Percentiles rank a stretch among this genome's conserved stretches.
phyloP scores from a whole-genome alignment of 2,888 invertebrate species.

The Spisula solida region DNA sequence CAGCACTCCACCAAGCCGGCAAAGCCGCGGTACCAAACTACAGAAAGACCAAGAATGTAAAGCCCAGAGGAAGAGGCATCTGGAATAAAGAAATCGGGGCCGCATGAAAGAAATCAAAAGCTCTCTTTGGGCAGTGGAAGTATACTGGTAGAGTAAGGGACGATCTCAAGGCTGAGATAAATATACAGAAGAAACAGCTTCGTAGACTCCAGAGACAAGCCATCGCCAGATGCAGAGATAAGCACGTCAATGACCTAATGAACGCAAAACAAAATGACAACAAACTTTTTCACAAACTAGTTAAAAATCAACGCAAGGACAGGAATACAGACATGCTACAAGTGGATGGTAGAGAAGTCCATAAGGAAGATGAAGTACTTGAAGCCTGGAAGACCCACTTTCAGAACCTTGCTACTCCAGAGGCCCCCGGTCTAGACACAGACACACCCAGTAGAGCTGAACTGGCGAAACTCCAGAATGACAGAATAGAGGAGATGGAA shows the following conservation, averaged over 20 bases:
- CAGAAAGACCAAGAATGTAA: neutral
- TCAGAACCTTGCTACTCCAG: constrained; percentile 19
- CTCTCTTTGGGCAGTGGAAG: neutral
- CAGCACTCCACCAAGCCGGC: neutral
- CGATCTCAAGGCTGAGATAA: neutral
- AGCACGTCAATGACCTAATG: neutral
- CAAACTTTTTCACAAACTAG: neutral
- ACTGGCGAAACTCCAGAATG: neutral
- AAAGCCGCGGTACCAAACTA: neutral
- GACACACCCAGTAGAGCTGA: neutral
- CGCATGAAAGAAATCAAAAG: neutral
- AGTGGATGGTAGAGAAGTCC: neutral
- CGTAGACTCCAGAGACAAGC: neutral
- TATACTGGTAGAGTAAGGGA: neutral
- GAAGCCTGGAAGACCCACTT: neutral
- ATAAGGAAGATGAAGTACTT: neutral
- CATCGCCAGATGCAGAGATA: too few species aligned
- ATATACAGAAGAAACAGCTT: neutral
- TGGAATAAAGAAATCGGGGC: constrained; percentile 7
- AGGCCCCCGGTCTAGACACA: neutral
- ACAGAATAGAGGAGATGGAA: neutral
- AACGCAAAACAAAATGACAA: neutral
- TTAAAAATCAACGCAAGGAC: neutral
- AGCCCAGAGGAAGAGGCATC: neutral
- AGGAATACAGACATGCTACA: neutral